Base-by-base conservation (phyloP, 2,888 invertebrate species). In the Sminthurides aquaticus region DNA sequence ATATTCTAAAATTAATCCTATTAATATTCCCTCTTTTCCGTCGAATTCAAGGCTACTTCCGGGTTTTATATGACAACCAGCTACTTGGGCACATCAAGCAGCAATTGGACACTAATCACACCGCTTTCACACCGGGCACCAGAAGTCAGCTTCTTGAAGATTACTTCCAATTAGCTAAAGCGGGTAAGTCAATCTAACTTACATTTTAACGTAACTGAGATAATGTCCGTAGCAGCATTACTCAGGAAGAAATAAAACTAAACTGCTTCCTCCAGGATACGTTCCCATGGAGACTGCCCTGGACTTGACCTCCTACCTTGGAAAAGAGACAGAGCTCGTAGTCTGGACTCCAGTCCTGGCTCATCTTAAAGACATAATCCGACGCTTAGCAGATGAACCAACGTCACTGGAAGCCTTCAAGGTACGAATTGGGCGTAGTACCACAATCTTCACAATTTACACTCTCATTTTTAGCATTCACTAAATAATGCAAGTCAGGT, bases 81-180 rank as follows among this genome's bases (percentile, higher is more conserved):
- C n/a, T 62, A 1, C 22, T 43, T 5, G 20, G 48, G 1, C n/a
- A 29, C 15, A 62, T 62, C 18, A 62, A 29, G 26, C 43, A 1
- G 2, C 62, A 62, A 26, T 26, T 62, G 56, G 48, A 43, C 25
- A 25, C 11, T 34, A 48, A 62, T 20, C 62, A 62, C 25, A 56
- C 55, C 26, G 62, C 48, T 20, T 62, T 62, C 3, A 62, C 55
- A 34, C 56, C 62, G 1, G n/a, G 55, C 26, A 62, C 62, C 26
- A 55, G 62, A 18, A 62, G 62, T 43, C 55, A 56, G 26, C 5
- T 62, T 11, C n/a, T 62, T 11, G 62, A 62, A 18, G 62, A 62
- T 56, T 56, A 62, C 26, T 62, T 62, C n/a, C 34, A 29, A 24
- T 56, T 62, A 29, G 60, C 60, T 2, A 20, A n/a, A 22, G 1